Base-by-base conservation (phyloP, 2,888 invertebrate species). In the Cryptophagus acutangulus region DNA sequence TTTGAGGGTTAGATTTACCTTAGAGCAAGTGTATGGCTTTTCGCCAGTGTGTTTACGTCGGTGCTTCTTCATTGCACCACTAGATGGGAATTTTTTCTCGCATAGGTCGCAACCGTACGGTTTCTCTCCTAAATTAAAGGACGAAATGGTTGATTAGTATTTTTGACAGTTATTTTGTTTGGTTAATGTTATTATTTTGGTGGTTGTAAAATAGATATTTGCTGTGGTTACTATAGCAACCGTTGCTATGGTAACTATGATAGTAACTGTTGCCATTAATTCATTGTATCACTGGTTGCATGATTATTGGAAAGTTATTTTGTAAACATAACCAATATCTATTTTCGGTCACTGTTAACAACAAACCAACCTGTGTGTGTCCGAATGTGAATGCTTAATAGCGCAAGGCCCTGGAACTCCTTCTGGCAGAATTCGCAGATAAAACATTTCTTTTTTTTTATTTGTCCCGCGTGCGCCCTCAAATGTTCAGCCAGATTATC, bases 21-120 rank as follows among this genome's bases (percentile, higher is more conserved):
- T 49, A 36, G 50, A 51, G 46, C 85, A 86, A 33, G 74, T 67
- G 61, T 76, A 84, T 16, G 85, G 84, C 59, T 58, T 59, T 39
- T 63, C 67, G 3, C 70, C 73, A 2, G 74, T 74, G 48, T 74
- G 74, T 60, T 70, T 72, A 29, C 74, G 59, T 16, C 81, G 70
- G 66, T 88, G 88, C 61, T 88, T 88, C 54, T 82, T 80, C 66
- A 87, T 77, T 0, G 87, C 84, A 14, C 84, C 80, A 51, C 82
- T 76, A 0, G 87, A 84, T 14, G 82, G 78, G 53, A 86, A 87
- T 41, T 77, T 73, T 62, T 82, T 84, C 1, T 81, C 77, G 57
- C 88, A 88, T 45, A 82, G 67, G 59, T 86, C 80, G 63, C 88
- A 88, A 46, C 78, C 74, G 55, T 79, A 84, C 3, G 82, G 82